Conservation (phyloP, 2,888 invertebrate species). For the Cheilosia soror region DNA sequence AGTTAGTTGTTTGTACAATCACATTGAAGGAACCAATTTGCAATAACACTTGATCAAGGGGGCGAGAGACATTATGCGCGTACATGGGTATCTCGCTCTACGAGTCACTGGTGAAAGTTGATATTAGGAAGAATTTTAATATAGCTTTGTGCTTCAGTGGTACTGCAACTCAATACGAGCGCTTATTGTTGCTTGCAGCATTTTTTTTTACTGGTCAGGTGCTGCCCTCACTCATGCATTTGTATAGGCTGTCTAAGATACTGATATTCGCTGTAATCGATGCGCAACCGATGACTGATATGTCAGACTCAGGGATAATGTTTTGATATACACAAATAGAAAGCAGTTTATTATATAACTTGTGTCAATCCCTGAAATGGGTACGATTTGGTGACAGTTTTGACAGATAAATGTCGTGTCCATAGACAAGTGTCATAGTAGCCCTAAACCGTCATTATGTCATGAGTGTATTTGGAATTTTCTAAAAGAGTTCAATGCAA, state of each 20-base stretch:
- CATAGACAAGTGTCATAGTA: not conserved
- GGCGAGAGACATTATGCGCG: not conserved
- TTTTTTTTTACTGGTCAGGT: slow-evolving; percentile 25
- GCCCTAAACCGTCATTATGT: not conserved
- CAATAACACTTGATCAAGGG: slow-evolving; percentile 11
- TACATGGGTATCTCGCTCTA: slow-evolving; percentile 12
- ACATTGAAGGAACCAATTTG: slow-evolving; percentile 38
- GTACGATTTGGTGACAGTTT: slow-evolving; percentile 40
- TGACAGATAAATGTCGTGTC: slow-evolving; percentile 24
- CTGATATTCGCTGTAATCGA: slow-evolving; percentile 41
- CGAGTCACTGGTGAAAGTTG: slow-evolving; percentile 59
- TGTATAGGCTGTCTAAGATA: slow-evolving; percentile 13
- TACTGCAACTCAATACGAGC: slow-evolving; percentile 54
- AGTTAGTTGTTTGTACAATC: slow-evolving; percentile 42
- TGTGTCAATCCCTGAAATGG: slow-evolving; percentile 38
- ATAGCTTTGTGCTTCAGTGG: slow-evolving; percentile 42
- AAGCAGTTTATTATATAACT: slow-evolving; percentile 65
- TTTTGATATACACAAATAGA: slow-evolving; percentile 60
- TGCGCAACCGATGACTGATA: slow-evolving; percentile 42
- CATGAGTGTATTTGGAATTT: not conserved
- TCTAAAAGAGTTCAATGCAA: not conserved
- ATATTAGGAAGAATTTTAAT: slow-evolving; percentile 69
- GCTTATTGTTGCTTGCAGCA: slow-evolving; percentile 10
- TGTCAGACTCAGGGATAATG: slow-evolving; percentile 46
- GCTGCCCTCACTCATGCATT: not conserved